Evolutionary conservation across 2,888 invertebrate genomes (phyloP), one percentile per base, ranked within the genome.

Genomic region (Sesamia inferens): DNA sequence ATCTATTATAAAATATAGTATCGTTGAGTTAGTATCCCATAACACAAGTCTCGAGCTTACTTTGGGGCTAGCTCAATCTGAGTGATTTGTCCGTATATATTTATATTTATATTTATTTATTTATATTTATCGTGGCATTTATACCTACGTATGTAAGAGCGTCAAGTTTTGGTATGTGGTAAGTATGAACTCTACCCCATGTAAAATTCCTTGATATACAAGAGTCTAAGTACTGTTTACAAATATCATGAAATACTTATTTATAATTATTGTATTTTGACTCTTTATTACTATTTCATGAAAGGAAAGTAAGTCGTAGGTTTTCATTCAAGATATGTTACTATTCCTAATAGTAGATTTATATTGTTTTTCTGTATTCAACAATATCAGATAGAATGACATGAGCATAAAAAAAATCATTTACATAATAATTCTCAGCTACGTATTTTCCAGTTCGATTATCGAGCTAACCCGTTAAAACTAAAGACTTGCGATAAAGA

Each of bases 401-500:
- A 31, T 31, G 3, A 31, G 31, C 31, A 3, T 31, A 31, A 31
- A 31, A 31, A 31, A 31, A 31, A 31, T 31, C 5, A 39, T 39
- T 39, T 6, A 42, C 58, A 47, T 57, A 58, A 59, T 44, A 67
- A 78, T 64, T 66, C 24, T 58, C 10, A 10, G 51, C 13, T 51
- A 14, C 44, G 42, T 57, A 42, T 51, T 71, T 69, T 13, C 0
- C 68, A 47, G 31, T 54, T 75, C 57, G 68, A 79, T 69, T 61
- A 69, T 74, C 39, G 63, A 73, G 59, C 48, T 54, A 70, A 71
- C 39, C 57, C 63, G 31, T 74, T 78, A 31, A 83, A 78, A 76
- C 55, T 74, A 22, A 73, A 81, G 57, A 74, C 78, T 31, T 74
- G 63, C 58, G 42, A 51, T 78, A 74, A 78, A 76, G 61, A 73